Evolutionary conservation across 2,888 invertebrate genomes (phyloP).

Genomic region (Eumacrocentrus americanus): DNA sequence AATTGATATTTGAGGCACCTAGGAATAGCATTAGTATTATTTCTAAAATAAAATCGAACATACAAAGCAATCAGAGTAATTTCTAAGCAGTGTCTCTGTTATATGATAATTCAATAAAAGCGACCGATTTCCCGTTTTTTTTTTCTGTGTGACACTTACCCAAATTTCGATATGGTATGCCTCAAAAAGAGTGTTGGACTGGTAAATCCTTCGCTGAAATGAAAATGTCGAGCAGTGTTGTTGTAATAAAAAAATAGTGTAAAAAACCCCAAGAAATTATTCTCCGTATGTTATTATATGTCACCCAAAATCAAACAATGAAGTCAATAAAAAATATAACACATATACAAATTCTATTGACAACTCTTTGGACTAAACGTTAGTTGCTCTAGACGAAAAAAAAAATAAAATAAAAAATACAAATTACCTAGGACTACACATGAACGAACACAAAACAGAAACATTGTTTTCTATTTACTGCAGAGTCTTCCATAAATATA

Average conservation of each 20-base stretch:
- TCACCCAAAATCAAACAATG: constrained; percentile 25
- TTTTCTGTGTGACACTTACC: constrained; percentile 68
- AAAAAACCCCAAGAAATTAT: constrained; percentile 41
- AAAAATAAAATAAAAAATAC: not conserved
- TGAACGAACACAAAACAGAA: not conserved
- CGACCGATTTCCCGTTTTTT: constrained; percentile 31
- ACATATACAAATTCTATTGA: too few species aligned
- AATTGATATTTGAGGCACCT: too few species aligned
- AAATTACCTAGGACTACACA: not conserved
- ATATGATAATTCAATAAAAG: constrained; percentile 1
- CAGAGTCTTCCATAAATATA: constrained; percentile 25
- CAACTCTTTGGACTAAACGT: too few species aligned
- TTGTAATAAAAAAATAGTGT: constrained; percentile 23
- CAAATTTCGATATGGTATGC: constrained; percentile 75
- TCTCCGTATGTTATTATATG: constrained; percentile 39
- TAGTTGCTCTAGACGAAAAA: not conserved
- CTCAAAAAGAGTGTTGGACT: constrained; percentile 74
- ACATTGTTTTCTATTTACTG: constrained; percentile 18
- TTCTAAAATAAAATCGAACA: not conserved
- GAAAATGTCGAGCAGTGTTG: constrained; percentile 65
- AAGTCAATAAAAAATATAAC: too few species aligned
- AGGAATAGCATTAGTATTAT: not conserved
- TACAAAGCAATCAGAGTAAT: not conserved
- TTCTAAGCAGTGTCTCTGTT: constrained; percentile 5
- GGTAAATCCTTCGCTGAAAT: constrained; percentile 73